These are phyloP conservation scores for Hydractinia echinata DNA, from an alignment of 30 jellyfish, hydroid and myxozoan genomes.

Conservation along the genomic window DNA sequence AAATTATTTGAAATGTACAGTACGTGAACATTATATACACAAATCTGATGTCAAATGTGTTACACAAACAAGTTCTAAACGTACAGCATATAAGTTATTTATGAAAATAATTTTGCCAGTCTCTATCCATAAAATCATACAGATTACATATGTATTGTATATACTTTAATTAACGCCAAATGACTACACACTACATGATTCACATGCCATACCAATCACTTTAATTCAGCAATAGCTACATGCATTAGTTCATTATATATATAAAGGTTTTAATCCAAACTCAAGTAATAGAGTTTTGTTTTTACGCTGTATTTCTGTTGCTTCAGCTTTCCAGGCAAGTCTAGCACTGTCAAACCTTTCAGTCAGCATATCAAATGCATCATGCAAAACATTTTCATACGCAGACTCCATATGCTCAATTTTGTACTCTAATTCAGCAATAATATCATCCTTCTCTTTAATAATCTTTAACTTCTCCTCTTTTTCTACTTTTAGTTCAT, in stretches of 20 bases:
- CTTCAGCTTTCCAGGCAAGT: slow-evolving; percentile 58
- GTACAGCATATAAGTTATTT: too few species aligned
- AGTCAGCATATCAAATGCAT: slow-evolving; percentile 73
- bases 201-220: too few species aligned
- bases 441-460: slow-evolving; percentile 52
- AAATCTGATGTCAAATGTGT: too few species aligned
- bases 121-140: too few species aligned
- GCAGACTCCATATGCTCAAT: slow-evolving; percentile 72
- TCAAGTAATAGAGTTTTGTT: slow-evolving; percentile 43
- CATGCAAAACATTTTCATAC: slow-evolving; percentile 72
- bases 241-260: slow-evolving; percentile 20
- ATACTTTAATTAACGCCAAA: too few species aligned
- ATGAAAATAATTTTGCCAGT: too few species aligned
- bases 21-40: too few species aligned
- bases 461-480: slow-evolving; percentile 43
- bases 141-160: too few species aligned
- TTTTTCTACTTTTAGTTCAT: slow-evolving; percentile 40
- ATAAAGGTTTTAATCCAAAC: slow-evolving; percentile 73
- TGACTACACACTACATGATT: too few species aligned
- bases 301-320: slow-evolving; percentile 51
- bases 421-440: slow-evolving; percentile 53
- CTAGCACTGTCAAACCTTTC: slow-evolving; percentile 55
- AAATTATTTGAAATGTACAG: too few species aligned
- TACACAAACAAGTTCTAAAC: too few species aligned
- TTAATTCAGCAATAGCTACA: background rate